Base-by-base conservation (phyloP, 2,113 vertebrate genomes). In the Callionymus lyra region DNA sequence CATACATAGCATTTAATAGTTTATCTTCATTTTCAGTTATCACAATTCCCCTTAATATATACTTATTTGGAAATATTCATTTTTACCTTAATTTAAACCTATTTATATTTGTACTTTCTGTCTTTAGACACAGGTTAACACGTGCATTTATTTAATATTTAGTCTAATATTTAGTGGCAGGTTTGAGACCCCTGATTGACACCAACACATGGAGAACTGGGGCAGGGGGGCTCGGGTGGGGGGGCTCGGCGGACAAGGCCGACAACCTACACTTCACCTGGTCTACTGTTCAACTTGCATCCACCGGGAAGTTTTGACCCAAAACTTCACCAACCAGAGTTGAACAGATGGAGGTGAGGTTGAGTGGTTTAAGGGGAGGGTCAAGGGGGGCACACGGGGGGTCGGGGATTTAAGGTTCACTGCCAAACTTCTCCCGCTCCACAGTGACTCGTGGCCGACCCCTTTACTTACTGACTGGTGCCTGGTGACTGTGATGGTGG, bases 391-490 rank as follows among this genome's bases (percentile, higher is more conserved):
- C 48, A 53, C 55, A 42, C n/a, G n/a, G n/a, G n/a, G 38, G 38
- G 52, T 65, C 45, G 48, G 15, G 47, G 41, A n/a, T 21, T 10
- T 12, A 38, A 48, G 49, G 50, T 51, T 67, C 48, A 48, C 47
- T 55, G 58, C 56, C 50, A 31, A 44, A 36, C 41, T 49, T 43
- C 16, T 37, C n/a, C n/a, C n/a, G n/a, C n/a, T n/a, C 45, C 54
- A 65, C 73, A 74, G 61, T 46, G 55, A 74, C 63, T 45, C n/a
- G 16, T 40, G 74, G 63, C 54, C 51, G 47, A 55, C 47, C 53
- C 12, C 59, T 69, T 76, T 82, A 85, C 83, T 85, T 85, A 86
- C 83, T 82, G 79, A 71, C 59, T 58, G 65, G 57, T 84, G 81
- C 71, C 77, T 81, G 53, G 83, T 86, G 72, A 85, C 70, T 65